Percentiles rank a stretch among this genome's conserved stretches.
Evolutionary conservation across 30 jellyfish, hydroid and myxozoan genomes (phyloP).

Genomic region (Aurelia aurita): DNA sequence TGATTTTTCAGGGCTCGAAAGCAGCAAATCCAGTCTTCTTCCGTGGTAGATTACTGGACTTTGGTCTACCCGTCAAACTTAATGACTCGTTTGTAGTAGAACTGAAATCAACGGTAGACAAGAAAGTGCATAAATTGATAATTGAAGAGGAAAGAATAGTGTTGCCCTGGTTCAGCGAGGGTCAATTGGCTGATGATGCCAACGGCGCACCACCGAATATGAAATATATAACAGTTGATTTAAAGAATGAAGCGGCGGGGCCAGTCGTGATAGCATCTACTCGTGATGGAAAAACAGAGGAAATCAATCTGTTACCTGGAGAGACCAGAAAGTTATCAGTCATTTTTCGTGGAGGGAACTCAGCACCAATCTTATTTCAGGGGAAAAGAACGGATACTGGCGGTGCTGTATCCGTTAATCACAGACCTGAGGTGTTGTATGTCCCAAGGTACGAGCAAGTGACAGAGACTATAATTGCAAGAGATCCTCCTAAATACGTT

Average conservation of each 20-base stretch:
- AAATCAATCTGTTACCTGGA: constrained; percentile 1
- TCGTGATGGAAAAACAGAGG: constrained; percentile 1
- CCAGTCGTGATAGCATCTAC: neutral
- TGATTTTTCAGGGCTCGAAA: neutral
- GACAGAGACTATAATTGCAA: neutral
- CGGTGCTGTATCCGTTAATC: neutral
- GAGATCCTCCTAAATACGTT: constrained; percentile 20
- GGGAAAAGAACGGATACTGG: neutral
- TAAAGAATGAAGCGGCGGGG: neutral
- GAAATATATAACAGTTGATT: neutral
- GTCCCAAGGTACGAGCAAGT: neutral
- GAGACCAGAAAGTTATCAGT: neutral
- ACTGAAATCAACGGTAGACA: neutral
- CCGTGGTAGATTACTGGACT: neutral
- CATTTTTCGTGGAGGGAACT: neutral
- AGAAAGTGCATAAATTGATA: neutral
- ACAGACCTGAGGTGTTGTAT: neutral
- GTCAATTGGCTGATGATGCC: neutral
- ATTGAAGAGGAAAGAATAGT: constrained; percentile 2
- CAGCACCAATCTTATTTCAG: neutral
- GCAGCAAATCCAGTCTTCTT: neutral
- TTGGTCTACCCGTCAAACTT: neutral
- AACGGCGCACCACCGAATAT: neutral
- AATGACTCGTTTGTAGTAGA: neutral
- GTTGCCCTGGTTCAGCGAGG: neutral